Percentiles rank a stretch among this genome's conserved stretches.
Conservation (phyloP, 2,888 invertebrate species). For the Orthosia cruda region DNA sequence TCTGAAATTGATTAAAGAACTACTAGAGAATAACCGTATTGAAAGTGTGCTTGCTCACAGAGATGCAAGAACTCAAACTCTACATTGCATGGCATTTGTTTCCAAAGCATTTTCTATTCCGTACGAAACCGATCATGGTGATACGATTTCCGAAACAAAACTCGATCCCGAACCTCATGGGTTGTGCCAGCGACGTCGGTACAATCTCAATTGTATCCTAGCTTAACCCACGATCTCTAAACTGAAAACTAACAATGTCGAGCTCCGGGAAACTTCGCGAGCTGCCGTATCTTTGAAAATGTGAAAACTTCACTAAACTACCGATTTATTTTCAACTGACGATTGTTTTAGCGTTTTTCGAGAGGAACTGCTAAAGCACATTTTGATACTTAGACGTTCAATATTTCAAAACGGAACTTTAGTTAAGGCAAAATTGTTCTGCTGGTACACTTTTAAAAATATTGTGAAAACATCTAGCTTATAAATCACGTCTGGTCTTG, state of each 20-base stretch:
- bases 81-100: neutral
- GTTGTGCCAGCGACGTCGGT: slow-evolving; percentile 51
- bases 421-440: neutral
- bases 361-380: slow-evolving; percentile 33
- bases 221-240: slow-evolving; percentile 71
- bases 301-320: slow-evolving; percentile 73
- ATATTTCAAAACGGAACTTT: slow-evolving; percentile 8
- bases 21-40: neutral
- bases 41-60: neutral
- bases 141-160: slow-evolving; percentile 17
- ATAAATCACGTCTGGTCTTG: slow-evolving; percentile 1
- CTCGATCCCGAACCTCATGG: slow-evolving; percentile 24
- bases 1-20: slow-evolving; percentile 6
- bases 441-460: slow-evolving; percentile 8
- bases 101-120: neutral
- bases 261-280: slow-evolving; percentile 48
- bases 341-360: slow-evolving; percentile 61
- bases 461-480: slow-evolving; percentile 16
- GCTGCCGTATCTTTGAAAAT: slow-evolving; percentile 71
- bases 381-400: slow-evolving; percentile 20
- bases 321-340: slow-evolving; percentile 69
- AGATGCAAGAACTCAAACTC: neutral
- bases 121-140: neutral
- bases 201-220: slow-evolving; percentile 67
- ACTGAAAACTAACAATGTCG: slow-evolving; percentile 75